Conservation (phyloP, 2,888 invertebrate species). For the Tipula lateralis region DNA sequence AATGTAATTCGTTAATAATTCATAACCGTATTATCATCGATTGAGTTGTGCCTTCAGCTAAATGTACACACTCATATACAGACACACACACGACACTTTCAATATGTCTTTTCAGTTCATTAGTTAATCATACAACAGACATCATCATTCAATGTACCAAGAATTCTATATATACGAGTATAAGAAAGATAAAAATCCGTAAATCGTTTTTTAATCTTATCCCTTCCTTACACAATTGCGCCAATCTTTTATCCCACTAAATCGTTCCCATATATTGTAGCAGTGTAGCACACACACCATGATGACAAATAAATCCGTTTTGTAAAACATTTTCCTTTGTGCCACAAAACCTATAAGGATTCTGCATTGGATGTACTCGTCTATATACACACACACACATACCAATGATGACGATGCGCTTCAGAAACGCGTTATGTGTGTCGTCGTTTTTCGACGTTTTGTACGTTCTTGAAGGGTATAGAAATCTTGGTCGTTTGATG, state of each 20-base stretch:
- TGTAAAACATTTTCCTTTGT: not conserved
- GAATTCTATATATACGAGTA: not conserved
- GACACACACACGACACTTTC: not conserved
- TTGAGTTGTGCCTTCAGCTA: not conserved
- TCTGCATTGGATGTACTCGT: not conserved
- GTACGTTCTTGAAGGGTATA: not conserved
- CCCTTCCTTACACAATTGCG: not conserved
- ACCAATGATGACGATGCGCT: not conserved
- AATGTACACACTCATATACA: not conserved
- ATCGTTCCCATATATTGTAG: not conserved
- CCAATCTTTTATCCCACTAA: not conserved
- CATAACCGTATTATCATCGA: not conserved
- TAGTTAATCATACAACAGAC: not conserved
- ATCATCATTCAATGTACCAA: constrained; percentile 3
- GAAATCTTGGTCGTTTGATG: not conserved
- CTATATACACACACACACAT: no score
- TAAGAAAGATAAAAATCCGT: not conserved
- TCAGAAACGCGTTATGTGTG: not conserved
- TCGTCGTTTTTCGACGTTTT: not conserved
- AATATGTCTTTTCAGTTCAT: not conserved
- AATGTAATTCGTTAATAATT: not conserved
- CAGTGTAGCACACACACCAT: not conserved
- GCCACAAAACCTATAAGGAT: not conserved
- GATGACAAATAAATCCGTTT: not conserved
- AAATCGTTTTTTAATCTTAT: constrained; percentile 4